Base-by-base conservation (phyloP, 2,797 vertebrate genomes). In the Stomatorhinus walkeri region DNA sequence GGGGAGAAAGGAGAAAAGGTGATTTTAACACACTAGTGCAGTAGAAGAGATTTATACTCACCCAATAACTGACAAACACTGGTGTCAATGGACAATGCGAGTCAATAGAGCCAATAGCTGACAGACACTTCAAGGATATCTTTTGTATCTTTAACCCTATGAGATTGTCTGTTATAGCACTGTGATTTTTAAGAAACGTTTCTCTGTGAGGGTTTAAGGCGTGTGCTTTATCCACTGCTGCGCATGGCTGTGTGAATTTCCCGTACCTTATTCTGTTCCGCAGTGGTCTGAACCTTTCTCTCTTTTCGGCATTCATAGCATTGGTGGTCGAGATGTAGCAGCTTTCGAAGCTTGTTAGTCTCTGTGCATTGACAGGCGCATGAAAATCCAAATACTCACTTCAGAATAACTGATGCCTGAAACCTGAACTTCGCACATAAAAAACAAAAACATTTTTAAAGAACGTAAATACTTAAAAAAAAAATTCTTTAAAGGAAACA, bases 1-100 rank as follows among this genome's bases (percentile, higher is more conserved):
- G 98, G 98, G 96, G 98, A 99, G 93, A 99, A 97, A 96, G 98
- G 98, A 96, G 98, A 99, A 97, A 99, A 99, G 98, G 98, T 99
- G 96, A 97, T 90, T 95, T 95, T 94, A 94, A 93, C 89, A 88
- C 89, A 90, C 89, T 90, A 64, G 83, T 87, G 90, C 76, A 91
- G 91, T 89, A 87, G 91, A 88, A 72, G 72, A 91, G 89, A 90
- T 87, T 90, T 87, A 91, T 90, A 81, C 59, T 89, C 48, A 87
- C 91, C 93, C 92, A 90, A 83, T 83, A 87, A 88, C 88, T 91
- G 92, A 92, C 81, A 89, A 48, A 89, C 51, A 88, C 96, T 96
- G 96, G 92, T 96, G 96, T 96, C 96, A 96, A 95, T 96, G 96
- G 96, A 96, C 95, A 92, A 90, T 85, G 89, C 89, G 87, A 91